Conservation (phyloP, 2,797 vertebrate genomes). For the Liasis olivaceus region DNA sequence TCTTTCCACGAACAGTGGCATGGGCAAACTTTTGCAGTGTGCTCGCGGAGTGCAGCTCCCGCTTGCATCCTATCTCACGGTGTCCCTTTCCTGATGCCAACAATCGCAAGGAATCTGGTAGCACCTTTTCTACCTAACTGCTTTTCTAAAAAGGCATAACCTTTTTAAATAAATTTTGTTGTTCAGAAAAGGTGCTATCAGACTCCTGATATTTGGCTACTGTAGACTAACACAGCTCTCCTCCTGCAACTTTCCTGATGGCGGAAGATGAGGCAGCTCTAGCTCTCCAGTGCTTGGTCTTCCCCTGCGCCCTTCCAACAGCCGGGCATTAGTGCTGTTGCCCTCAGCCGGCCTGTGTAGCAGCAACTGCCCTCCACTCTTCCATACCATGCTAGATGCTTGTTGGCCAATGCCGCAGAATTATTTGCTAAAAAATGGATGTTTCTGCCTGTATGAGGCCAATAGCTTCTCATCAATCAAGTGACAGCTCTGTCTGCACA, state of each 20-base stretch:
- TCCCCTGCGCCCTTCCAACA: neutral
- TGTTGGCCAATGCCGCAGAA: neutral
- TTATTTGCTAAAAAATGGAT: neutral
- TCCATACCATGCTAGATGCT: neutral
- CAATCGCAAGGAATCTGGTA: neutral
- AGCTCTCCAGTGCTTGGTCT: neutral
- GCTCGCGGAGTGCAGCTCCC: conserved; percentile 65
- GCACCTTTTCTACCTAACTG: neutral
- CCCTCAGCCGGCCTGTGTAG: neutral
- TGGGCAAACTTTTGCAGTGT: conserved; percentile 68
- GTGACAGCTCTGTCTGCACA: neutral
- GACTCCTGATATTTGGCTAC: neutral
- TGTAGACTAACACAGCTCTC: neutral
- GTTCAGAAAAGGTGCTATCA: neutral
- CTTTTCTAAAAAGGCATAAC: neutral
- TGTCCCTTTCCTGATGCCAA: conserved; percentile 41
- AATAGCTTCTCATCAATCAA: neutral
- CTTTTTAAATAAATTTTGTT: neutral
- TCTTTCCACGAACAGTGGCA: conserved; percentile 63
- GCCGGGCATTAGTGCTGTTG: neutral
- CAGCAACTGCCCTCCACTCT: neutral
- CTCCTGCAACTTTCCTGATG: neutral
- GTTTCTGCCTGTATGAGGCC: neutral
- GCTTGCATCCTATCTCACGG: conserved; percentile 46
- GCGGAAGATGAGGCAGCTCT: neutral